Conservation (phyloP, 2,797 vertebrate genomes). For the Dicrostonyx torquatus region DNA sequence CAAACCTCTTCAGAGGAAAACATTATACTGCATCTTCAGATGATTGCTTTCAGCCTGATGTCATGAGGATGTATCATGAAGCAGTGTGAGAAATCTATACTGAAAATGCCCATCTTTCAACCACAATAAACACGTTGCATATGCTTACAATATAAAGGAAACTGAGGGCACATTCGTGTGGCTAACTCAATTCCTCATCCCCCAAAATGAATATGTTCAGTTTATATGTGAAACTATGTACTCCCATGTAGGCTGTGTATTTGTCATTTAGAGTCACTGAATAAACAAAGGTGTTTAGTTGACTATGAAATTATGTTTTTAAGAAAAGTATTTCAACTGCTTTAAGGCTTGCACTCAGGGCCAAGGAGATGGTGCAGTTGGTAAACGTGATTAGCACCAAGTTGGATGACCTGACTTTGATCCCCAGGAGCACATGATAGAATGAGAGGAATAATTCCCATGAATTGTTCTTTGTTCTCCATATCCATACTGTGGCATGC, state of each 20-base stretch:
- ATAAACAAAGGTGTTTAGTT: background rate
- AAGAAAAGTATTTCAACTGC: background rate
- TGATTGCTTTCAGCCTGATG: background rate
- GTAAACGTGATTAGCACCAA: background rate
- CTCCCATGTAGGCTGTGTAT: background rate
- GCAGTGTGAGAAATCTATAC: background rate
- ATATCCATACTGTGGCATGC: background rate
- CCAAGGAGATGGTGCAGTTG: background rate
- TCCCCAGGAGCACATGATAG: background rate
- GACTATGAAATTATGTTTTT: background rate
- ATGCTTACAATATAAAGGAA: constrained; percentile 42
- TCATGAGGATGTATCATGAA: constrained; percentile 37
- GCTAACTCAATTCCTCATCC: background rate
- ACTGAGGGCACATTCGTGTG: background rate
- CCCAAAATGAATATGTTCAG: background rate
- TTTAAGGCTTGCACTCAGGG: background rate
- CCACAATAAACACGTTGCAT: background rate
- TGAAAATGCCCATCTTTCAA: constrained; percentile 36
- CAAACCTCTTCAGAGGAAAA: background rate
- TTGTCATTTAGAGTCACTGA: background rate
- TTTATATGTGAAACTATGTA: background rate
- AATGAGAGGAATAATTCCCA: background rate
- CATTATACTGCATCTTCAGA: constrained; percentile 10
- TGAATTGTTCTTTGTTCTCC: background rate
- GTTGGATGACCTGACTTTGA: background rate